Percentiles rank a stretch among this genome's conserved stretches.
Conservation (phyloP, 2,113 vertebrate genomes). For the Myrmecophaga tridactyla region DNA sequence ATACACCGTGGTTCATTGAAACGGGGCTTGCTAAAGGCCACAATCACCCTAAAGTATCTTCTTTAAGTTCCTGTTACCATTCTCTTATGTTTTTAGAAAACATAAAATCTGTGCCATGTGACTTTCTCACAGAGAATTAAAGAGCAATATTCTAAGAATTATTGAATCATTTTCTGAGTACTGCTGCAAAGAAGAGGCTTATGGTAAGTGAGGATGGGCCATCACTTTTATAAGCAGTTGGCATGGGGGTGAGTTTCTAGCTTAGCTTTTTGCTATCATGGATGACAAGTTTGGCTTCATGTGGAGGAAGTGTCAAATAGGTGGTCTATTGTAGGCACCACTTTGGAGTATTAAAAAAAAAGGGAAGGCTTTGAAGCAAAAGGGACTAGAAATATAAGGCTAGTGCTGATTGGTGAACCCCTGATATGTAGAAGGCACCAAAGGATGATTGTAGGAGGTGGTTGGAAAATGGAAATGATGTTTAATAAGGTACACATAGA, state of each 20-base stretch:
- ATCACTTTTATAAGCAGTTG: background rate
- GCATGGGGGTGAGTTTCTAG: background rate
- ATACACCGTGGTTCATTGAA: background rate
- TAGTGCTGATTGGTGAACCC: background rate
- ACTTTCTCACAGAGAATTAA: background rate
- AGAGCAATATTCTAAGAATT: background rate
- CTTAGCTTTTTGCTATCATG: background rate
- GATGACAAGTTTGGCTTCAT: background rate
- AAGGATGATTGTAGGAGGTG: background rate
- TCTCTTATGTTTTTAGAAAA: background rate
- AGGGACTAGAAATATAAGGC: background rate
- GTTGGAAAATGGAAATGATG: background rate
- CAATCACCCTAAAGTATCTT: background rate
- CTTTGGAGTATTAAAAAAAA: background rate
- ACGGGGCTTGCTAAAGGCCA: background rate
- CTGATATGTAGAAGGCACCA: background rate
- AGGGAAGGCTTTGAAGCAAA: background rate
- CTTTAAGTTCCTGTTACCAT: background rate
- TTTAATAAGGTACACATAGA: background rate
- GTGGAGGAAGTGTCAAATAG: background rate
- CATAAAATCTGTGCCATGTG: background rate
- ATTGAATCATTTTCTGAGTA: background rate
- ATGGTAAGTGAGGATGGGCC: background rate
- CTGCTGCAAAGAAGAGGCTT: background rate
- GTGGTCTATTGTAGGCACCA: background rate